Conservation (phyloP, 2,113 vertebrate species). For the Phyllostomus discolor region DNA sequence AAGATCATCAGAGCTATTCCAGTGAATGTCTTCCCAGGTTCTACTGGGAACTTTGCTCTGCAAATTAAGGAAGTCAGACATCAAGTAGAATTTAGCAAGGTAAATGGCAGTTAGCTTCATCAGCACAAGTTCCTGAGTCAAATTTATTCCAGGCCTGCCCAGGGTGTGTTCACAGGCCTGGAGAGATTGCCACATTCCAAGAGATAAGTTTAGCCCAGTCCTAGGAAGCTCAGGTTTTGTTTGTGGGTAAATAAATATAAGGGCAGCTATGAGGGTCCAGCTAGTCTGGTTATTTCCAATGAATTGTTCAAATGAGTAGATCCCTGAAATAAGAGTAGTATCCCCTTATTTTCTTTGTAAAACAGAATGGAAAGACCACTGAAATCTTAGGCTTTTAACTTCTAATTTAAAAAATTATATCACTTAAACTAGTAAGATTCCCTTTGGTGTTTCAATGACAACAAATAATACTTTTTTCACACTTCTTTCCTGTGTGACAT, state of each 20-base stretch:
- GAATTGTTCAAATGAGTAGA: background rate
- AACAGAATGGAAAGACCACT: background rate
- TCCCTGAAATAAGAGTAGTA: background rate
- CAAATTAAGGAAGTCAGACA: background rate
- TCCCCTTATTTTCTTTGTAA: background rate
- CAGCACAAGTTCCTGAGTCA: conserved; percentile 34
- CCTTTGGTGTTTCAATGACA: background rate
- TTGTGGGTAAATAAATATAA: background rate
- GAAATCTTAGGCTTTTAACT: conserved; percentile 11
- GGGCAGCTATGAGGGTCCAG: background rate
- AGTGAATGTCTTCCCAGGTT: background rate
- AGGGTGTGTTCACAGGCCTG: background rate
- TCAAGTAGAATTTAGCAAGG: background rate
- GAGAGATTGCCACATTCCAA: background rate
- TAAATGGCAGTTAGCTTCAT: background rate
- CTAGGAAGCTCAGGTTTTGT: background rate
- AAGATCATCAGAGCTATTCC: background rate
- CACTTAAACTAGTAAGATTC: background rate
- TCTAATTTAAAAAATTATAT: background rate
- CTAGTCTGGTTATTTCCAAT: background rate
- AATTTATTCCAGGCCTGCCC: background rate
- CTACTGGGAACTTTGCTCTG: background rate
- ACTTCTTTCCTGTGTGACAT: background rate
- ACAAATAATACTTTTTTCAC: background rate
- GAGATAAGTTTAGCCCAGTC: background rate